Base-by-base conservation (phyloP, 2,797 vertebrate genomes). In the Crypturellus tataupa region DNA sequence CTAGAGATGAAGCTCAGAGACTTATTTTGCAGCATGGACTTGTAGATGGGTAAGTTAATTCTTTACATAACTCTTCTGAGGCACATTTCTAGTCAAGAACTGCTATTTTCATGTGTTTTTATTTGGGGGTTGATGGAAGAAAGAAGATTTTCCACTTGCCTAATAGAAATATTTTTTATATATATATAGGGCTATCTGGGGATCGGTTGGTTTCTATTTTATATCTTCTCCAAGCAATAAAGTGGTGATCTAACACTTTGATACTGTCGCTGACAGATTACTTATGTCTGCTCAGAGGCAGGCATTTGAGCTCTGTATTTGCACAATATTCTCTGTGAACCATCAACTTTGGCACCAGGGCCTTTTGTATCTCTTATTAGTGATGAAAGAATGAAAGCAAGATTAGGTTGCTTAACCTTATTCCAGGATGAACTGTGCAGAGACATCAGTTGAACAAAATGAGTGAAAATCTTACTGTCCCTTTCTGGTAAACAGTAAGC, bases 1-100 rank as follows among this genome's bases (percentile, higher is more conserved):
- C 99, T 78, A 98, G 99, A 93, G 99, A 99, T 15, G 99, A 99
- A 81, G 98, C 99, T 94, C 99, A 99, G 77, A 98, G 98, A 89
- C 92, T 99, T 60, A 99, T 99, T 95, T 97, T 98, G 94, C 99
- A 99, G 70, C 99, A 99, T 97, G 99, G 99, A 87, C 98, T 98
- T 77, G 98, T 99, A 53, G 99, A 99, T 96, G 99, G 99, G 99
- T 99, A 96, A 97, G 98, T 90, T 80, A 82, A 70, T 89, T 89
- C 67, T 93, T 85, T 65, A 39, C 27, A 15, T 65, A 49, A 39
- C 35, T 89, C 79, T 81, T 85, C 24, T 44, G 70, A 72, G 78
- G 53, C 13, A 2, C 6, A 6, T 81, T 80, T 81, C 53, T 77
- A 56, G 70, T 85, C 56, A 84, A 16, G 23, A 89, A 6, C 27